Conservation (phyloP, 2,113 vertebrate genomes). For the Channa maculata region DNA sequence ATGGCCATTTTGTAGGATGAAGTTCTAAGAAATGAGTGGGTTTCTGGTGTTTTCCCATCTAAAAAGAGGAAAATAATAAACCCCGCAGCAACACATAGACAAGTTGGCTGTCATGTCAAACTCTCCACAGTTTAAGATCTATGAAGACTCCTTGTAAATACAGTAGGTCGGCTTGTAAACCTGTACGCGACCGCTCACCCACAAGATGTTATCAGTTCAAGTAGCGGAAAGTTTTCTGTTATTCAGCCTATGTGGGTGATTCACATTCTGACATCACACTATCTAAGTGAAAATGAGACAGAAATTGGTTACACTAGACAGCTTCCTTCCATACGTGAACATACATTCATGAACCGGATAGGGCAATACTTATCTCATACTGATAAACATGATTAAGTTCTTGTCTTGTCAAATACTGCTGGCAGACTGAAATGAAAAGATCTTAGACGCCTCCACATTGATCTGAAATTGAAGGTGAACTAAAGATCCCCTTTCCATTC, state of each 20-base stretch:
- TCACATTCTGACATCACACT: background rate
- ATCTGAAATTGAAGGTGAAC: background rate
- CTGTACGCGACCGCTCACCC: background rate
- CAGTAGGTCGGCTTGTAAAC: background rate
- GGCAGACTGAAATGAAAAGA: background rate
- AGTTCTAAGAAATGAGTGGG: too few species aligned
- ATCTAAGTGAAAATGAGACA: background rate
- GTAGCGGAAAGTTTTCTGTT: slow-evolving; percentile 30
- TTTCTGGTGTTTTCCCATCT: background rate
- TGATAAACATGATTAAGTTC: background rate
- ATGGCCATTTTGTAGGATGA: too few species aligned
- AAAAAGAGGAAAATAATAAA: background rate
- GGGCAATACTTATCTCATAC: background rate
- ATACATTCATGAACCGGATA: too few species aligned
- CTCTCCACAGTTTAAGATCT: background rate
- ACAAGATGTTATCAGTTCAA: background rate
- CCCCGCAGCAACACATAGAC: background rate
- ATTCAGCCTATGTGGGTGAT: slow-evolving; percentile 1
- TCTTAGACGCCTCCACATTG: background rate
- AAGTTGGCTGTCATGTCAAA: background rate
- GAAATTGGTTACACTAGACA: background rate
- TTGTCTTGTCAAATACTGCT: background rate
- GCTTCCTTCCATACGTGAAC: background rate
- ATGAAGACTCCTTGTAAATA: too few species aligned
- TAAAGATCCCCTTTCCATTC: background rate